Evolutionary conservation across 2,113 vertebrate genomes (phyloP), one percentile per base, ranked within the genome.

Genomic region (Datnioides undecimradiatus): DNA sequence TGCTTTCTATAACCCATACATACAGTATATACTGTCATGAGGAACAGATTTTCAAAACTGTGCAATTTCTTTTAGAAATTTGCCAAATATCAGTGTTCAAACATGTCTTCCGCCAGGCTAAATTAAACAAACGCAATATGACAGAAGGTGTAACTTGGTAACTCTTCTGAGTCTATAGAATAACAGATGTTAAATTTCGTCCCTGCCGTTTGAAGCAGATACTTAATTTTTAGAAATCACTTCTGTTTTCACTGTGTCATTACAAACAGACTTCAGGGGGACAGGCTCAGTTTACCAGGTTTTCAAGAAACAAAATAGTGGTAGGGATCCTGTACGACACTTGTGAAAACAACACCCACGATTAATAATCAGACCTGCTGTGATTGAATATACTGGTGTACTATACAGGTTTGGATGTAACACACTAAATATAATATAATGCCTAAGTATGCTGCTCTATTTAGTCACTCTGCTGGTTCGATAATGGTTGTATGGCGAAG

Each of bases 381-480:
- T 7, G 25, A 48, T 2, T 12, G 13, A 64, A 13, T 48, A 19
- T 7, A 16, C 36, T 23, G 33, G 19, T n/a, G 49, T 12, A 40
- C 16, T 62, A 8, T 48, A 9, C n/a, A 48, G 1, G 5, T n/a
- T 78, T 13, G 34, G 21, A 33, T 48, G 48, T 38, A 67, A 63
- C 23, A 41, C n/a, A 8, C 1, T 4, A 43, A 36, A 17, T 16
- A 54, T 31, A 7, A 33, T 57, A 60, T 27, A 3, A 40, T 82
- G n/a, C 67, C 65, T 27, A 27, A 29, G 41, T 41, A 34, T 16
- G 40, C 12, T 63, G 6, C 57, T 49, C 10, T 23, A 23, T 51
- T 63, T 31, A 63, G 79, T 29, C 40, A 41, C 33, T 55, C 23
- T 69, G 43, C 17, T 41, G 59, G 34, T 40, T 67, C 46, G 43